Percentiles rank a stretch among this genome's conserved stretches.
phyloP scores from a whole-genome alignment of 2,797 vertebrate species.

The Molossus alvarezi region DNA sequence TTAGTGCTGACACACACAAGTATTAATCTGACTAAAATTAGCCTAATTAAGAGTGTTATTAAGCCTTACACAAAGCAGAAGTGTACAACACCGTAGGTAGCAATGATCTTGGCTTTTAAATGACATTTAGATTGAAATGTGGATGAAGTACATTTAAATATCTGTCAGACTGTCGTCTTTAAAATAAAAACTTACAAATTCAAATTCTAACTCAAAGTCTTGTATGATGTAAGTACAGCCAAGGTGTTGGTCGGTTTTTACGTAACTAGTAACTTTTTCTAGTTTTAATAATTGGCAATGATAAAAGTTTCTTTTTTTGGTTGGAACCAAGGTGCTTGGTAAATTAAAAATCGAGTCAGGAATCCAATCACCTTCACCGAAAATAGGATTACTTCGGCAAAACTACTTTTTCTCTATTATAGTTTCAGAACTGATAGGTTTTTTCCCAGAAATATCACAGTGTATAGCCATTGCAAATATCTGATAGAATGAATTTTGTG shows the following conservation, averaged over 20 bases:
- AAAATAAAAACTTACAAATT: conserved; percentile 67
- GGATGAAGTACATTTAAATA: conserved; percentile 84
- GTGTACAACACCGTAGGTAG: conserved; percentile 87
- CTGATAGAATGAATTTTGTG: neutral
- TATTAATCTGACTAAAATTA: conserved; percentile 91
- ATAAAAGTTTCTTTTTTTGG: neutral
- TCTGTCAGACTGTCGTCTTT: conserved; percentile 60
- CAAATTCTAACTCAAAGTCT: conserved; percentile 16
- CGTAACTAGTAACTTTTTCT: neutral
- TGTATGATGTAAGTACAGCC: conserved; percentile 23
- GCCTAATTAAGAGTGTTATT: conserved; percentile 90
- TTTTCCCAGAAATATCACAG: neutral
- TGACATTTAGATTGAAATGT: conserved; percentile 88
- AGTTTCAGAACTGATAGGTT: conserved; percentile 26
- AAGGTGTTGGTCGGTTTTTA: neutral
- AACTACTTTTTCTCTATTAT: neutral
- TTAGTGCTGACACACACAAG: conserved; percentile 86
- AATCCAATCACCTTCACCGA: neutral
- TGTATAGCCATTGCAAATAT: neutral
- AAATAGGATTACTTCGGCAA: neutral
- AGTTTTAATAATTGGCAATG: neutral
- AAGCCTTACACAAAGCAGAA: conserved; percentile 88
- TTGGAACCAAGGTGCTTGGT: neutral
- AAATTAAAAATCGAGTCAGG: conserved; percentile 52
- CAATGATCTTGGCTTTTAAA: conserved; percentile 89